Base-by-base conservation (phyloP, 2,797 vertebrate species). In the Cynopterus sphinx region DNA sequence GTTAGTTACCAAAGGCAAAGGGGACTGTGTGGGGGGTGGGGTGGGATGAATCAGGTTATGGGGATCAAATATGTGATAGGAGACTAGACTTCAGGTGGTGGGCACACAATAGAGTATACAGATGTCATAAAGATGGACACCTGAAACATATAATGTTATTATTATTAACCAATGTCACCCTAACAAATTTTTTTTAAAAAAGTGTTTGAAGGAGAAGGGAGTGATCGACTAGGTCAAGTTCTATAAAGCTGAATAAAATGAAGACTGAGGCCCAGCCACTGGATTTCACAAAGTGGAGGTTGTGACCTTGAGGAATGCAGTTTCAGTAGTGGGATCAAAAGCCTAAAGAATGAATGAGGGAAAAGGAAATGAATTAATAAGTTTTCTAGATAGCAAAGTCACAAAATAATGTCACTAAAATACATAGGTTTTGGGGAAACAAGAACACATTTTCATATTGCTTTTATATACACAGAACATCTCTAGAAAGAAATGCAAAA, bases 401-500 rank as follows among this genome's bases (percentile, higher is more conserved):
- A 78, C n/a, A 90, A 63, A 11, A 82, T 21, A 97, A 93, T 81
- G 28, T 61, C 57, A 22, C 77, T 43, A 49, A 82, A 82, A 63
- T 16, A 46, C 57, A 15, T 61, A 46, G 39, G 75, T 67, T 86
- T 75, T 11, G n/a, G 68, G 28, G 75, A 91, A 79, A 67, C 36
- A 92, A 67, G 87, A 87, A 39, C 16, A 81, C 5, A 49, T 41
- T 74, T 75, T 87, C 33, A 73, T 68, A 57, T 3, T 87, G 59
- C 78, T 77, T 68, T 24, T 46, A 90, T 68, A 57, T 77, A 59
- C 17, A 91, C 1, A 63, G 28, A 82, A 33, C 26, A 85, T 43
- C 81, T 90, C 49, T 70, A 55, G 49, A 87, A 84, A 87, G 36
- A 91, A 73, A 85, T 57, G n/a, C 68, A 93, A 31, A 65, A 90